These are phyloP conservation scores for Catharus bicknelli DNA, from an alignment of 2,113 vertebrate genomes.

Conservation along the genomic window DNA sequence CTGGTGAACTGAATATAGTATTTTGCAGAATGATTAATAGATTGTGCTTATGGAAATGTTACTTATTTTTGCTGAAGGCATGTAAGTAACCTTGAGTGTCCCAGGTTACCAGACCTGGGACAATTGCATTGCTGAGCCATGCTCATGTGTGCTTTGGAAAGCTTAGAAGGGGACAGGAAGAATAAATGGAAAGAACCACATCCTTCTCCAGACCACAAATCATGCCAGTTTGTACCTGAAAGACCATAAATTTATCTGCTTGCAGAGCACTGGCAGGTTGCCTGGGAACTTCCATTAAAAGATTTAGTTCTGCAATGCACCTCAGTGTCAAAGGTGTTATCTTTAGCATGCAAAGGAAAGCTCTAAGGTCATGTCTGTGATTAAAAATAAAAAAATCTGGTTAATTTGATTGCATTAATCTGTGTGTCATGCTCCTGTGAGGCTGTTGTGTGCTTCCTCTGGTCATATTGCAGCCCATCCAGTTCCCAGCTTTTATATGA, in stretches of 20 bases:
- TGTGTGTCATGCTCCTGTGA: background rate
- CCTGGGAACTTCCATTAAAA: constrained; percentile 33
- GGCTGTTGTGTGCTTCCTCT: background rate
- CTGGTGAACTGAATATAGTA: background rate
- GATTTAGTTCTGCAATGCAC: background rate
- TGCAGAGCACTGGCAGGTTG: constrained; percentile 12
- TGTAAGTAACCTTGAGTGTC: background rate
- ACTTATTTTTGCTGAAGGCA: background rate
- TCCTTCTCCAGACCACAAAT: constrained; percentile 25
- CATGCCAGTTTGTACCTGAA: constrained; percentile 59
- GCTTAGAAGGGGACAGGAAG: background rate
- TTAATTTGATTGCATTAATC: background rate
- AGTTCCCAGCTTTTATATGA: background rate
- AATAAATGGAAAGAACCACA: constrained; percentile 4
- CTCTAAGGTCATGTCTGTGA: background rate
- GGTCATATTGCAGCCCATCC: background rate
- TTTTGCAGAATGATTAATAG: background rate
- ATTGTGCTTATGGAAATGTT: background rate
- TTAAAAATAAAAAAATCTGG: background rate
- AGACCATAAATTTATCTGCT: constrained; percentile 45
- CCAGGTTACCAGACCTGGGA: background rate
- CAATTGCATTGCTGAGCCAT: background rate
- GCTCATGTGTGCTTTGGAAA: background rate
- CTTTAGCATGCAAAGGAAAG: background rate
- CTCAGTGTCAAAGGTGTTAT: background rate